Evolutionary conservation across 1,140 invertebrate genomes (phyloP).

Genomic region (Bombus sibiricus): DNA sequence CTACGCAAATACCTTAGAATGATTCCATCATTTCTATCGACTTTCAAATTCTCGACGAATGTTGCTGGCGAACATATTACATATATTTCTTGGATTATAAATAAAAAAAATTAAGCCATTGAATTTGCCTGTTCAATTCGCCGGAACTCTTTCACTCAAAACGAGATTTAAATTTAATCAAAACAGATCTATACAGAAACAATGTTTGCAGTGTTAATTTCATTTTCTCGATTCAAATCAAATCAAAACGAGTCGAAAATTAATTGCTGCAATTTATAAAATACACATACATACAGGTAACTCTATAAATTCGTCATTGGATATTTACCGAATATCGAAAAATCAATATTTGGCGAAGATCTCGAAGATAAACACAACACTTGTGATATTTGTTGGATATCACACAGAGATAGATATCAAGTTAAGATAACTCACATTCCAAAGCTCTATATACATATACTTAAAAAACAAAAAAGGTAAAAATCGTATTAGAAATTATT

Average conservation of each 20-base stretch:
- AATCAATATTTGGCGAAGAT: not conserved
- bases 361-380: no score
- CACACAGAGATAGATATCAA: no score
- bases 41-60: slow-evolving; percentile 3
- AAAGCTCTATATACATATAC: not conserved
- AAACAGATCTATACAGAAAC: not conserved
- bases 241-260: not conserved
- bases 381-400: not conserved
- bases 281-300: not conserved
- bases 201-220: not conserved
- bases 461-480: no score
- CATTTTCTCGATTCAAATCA: not conserved
- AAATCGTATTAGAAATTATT: no score
- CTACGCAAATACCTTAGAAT: slow-evolving; percentile 4
- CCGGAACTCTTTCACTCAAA: not conserved
- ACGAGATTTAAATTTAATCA: not conserved
- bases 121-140: not conserved
- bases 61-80: not conserved
- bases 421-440: not conserved
- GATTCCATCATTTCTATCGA: not conserved
- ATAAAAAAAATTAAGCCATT: no score
- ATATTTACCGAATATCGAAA: not conserved
- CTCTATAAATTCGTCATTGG: not conserved
- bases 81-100: not conserved
- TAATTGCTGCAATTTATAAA: not conserved